These are phyloP conservation scores for Alviniconcha strummeri DNA, from an alignment of 2,888 invertebrate species.

Conservation along the genomic window DNA sequence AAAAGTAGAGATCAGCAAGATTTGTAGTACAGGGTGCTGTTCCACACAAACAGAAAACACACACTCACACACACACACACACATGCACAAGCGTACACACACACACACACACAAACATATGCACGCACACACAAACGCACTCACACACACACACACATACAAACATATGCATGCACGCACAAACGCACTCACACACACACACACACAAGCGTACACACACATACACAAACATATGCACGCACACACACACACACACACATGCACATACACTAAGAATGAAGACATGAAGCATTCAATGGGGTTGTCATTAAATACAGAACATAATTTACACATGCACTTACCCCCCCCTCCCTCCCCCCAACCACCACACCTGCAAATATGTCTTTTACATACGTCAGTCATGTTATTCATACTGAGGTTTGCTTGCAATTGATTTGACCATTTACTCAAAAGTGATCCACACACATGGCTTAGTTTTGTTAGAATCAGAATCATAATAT, in stretches of 20 bases:
- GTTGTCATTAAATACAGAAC: too few relatives aligned
- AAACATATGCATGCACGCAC: background rate
- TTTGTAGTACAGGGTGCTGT: conserved; percentile 51
- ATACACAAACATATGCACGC: background rate
- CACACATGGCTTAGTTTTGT: too few relatives aligned
- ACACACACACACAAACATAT: background rate
- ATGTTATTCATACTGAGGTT: too few relatives aligned
- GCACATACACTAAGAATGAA: background rate
- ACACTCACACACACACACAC: background rate
- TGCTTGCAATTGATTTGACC: too few relatives aligned
- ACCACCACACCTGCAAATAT: too few relatives aligned
- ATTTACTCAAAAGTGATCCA: too few relatives aligned
- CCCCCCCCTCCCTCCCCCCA: too few relatives aligned
- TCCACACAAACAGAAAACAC: background rate
- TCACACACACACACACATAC: background rate
- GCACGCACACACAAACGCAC: background rate
- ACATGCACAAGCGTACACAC: background rate
- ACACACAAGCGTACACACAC: background rate
- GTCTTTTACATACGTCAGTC: too few relatives aligned
- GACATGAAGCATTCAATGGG: too few relatives aligned
- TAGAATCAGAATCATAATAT: too few relatives aligned
- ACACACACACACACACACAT: background rate
- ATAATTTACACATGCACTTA: too few relatives aligned
- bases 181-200: background rate
- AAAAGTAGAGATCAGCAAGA: conserved; percentile 50